Evolutionary conservation across 1,140 invertebrate genomes (phyloP).

Genomic region (Ceratosolen fusciceps): DNA sequence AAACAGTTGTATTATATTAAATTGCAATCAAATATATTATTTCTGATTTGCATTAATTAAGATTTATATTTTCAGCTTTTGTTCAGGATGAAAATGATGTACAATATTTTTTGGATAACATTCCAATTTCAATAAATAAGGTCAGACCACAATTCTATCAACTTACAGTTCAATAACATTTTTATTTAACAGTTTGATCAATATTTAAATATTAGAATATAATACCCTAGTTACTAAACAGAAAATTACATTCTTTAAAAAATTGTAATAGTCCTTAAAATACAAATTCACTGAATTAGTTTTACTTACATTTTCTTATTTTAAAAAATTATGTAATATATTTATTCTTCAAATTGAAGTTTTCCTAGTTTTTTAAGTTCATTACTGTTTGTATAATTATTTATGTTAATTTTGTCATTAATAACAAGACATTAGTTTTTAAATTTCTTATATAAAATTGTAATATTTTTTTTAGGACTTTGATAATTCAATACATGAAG

Average conservation of each 20-base stretch:
- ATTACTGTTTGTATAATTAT: too few species aligned
- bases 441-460: too few species aligned
- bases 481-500: conserved; percentile 58
- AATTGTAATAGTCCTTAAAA: too few species aligned
- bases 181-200: background rate
- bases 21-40: too few species aligned
- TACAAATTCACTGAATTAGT: too few species aligned
- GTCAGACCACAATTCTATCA: conserved; percentile 47
- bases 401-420: too few species aligned
- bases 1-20: too few species aligned
- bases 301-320: too few species aligned
- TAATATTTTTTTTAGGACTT: conserved; percentile 55
- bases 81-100: conserved; percentile 80
- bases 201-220: background rate
- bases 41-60: too few species aligned
- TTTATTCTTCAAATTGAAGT: background rate
- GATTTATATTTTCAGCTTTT: conserved; percentile 74
- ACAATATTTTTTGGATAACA: conserved; percentile 77
- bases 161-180: background rate
- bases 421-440: too few species aligned
- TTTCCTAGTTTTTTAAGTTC: background rate
- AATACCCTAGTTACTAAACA: too few species aligned
- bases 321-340: background rate
- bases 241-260: too few species aligned
- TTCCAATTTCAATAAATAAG: conserved; percentile 74